Percentiles rank a stretch among this genome's conserved stretches.
Conservation (phyloP, 2,113 vertebrate species). For the Stegostoma tigrinum region DNA sequence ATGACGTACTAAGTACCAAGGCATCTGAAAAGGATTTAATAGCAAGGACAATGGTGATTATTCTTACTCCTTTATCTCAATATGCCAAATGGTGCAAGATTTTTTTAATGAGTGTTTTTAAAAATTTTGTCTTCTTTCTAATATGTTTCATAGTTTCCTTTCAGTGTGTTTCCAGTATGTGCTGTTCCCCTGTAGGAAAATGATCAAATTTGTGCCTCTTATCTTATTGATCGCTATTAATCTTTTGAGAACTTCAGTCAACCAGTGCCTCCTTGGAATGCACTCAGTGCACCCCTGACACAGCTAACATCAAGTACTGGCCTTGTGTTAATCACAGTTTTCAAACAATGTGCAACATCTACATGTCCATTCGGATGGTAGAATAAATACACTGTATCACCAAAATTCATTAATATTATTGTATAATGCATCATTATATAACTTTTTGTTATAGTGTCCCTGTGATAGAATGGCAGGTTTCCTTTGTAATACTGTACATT, state of each 20-base stretch:
- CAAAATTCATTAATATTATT: background rate
- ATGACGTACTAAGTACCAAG: background rate
- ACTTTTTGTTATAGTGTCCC: background rate
- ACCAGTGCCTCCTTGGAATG: background rate
- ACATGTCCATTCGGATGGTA: background rate
- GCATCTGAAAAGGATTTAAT: background rate
- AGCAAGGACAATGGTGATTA: background rate
- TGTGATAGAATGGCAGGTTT: background rate
- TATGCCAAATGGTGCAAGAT: no score
- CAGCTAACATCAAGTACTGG: background rate
- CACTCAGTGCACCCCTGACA: background rate
- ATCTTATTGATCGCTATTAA: background rate
- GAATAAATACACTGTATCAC: background rate
- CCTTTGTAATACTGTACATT: background rate
- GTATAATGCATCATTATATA: background rate
- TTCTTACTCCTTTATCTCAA: background rate
- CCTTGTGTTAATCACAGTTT: background rate
- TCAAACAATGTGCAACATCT: background rate
- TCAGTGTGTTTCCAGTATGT: background rate
- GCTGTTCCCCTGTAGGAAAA: background rate
- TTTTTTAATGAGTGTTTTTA: background rate
- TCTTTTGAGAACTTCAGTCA: background rate
- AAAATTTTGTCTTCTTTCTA: background rate
- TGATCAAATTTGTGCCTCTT: background rate
- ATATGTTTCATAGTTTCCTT: background rate